Conservation (phyloP, 2,113 vertebrate genomes). For the Vombatus ursinus region DNA sequence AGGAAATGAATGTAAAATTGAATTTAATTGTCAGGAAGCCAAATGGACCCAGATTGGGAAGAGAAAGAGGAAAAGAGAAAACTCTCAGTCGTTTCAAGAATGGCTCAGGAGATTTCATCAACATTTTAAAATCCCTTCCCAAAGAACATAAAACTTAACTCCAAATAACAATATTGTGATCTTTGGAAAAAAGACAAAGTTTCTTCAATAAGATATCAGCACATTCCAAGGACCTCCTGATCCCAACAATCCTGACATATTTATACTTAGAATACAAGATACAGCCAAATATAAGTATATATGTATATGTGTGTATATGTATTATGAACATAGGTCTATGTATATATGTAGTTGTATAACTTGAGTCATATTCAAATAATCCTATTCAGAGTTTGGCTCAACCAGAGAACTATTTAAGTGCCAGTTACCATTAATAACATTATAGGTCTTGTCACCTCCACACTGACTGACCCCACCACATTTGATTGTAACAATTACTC, state of each 20-base stretch:
- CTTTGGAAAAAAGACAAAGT: constrained; percentile 20
- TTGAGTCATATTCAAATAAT: background rate
- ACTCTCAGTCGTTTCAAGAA: constrained; percentile 26
- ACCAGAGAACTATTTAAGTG: background rate
- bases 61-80: constrained; percentile 24
- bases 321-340: too few relatives aligned
- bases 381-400: background rate
- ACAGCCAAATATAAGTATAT: background rate
- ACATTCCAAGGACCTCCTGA: background rate
- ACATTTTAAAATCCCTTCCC: constrained; percentile 40
- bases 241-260: background rate
- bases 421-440: background rate
- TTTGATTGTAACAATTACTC: background rate
- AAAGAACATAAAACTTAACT: constrained; percentile 31
- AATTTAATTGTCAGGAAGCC: constrained; percentile 14
- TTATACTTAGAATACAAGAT: background rate
- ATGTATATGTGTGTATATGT: background rate
- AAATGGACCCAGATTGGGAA: background rate
- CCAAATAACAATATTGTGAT: constrained; percentile 11
- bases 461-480: background rate
- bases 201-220: constrained; percentile 4
- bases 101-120: constrained; percentile 44
- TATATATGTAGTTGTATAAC: background rate
- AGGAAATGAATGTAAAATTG: constrained; percentile 53
- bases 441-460: too few relatives aligned